These are phyloP conservation scores for Abrostola tripartita DNA, from an alignment of 2,888 invertebrate species.

Conservation along the genomic window DNA sequence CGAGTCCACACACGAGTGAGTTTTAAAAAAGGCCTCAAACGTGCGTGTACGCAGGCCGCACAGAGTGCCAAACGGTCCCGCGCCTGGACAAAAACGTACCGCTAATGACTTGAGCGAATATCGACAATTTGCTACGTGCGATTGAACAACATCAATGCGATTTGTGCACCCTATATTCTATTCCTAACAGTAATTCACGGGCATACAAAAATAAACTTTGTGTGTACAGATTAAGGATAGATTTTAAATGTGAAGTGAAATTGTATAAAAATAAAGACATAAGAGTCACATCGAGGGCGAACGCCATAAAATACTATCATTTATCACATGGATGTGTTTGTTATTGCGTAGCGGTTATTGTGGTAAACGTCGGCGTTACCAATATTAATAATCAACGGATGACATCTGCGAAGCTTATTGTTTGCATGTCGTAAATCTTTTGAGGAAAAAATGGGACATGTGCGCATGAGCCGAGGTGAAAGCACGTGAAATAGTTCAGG, in stretches of 20 bases:
- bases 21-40: slow-evolving; percentile 68
- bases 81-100: slow-evolving; percentile 71
- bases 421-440: slow-evolving; percentile 67
- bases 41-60: slow-evolving; percentile 66
- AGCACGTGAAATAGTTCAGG: slow-evolving; percentile 23
- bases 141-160: slow-evolving; percentile 85
- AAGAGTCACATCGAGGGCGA: slow-evolving; percentile 82
- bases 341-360: slow-evolving; percentile 83
- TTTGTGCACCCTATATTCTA: slow-evolving; percentile 75
- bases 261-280: slow-evolving; percentile 79
- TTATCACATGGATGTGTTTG: slow-evolving; percentile 85
- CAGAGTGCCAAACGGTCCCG: slow-evolving; percentile 60
- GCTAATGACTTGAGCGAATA: slow-evolving; percentile 81
- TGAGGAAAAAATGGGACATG: slow-evolving; percentile 56
- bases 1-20: slow-evolving; percentile 70
- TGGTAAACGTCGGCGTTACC: slow-evolving; percentile 84
- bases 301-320: slow-evolving; percentile 85
- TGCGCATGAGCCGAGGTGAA: slow-evolving; percentile 59
- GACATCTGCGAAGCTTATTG: slow-evolving; percentile 82
- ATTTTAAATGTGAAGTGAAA: slow-evolving; percentile 39
- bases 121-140: slow-evolving; percentile 87
- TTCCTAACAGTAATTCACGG: slow-evolving; percentile 62
- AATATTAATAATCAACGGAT: slow-evolving; percentile 79
- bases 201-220: slow-evolving; percentile 46
- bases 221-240: slow-evolving; percentile 13